Evolutionary conservation across 2,113 vertebrate genomes (phyloP).

Genomic region (Lamprologus sp.): DNA sequence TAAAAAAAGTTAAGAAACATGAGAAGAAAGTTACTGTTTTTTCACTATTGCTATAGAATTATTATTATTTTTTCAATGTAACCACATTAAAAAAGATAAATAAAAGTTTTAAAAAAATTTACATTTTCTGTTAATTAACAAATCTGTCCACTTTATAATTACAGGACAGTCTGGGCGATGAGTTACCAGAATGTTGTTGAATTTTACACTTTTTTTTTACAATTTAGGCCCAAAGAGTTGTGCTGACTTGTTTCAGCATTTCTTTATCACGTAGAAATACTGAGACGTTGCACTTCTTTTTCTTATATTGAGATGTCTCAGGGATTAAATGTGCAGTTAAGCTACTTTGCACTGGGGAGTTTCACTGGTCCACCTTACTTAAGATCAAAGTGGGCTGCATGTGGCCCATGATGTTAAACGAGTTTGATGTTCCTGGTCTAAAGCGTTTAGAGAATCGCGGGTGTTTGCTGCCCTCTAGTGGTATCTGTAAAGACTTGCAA

Average conservation of each 20-base stretch:
- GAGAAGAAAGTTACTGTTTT: not conserved
- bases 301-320: not conserved
- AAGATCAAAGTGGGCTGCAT: not conserved
- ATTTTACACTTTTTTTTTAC: not conserved
- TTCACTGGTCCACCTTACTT: not conserved
- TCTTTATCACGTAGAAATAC: not conserved
- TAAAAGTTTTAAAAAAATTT: accelerated
- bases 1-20: not conserved
- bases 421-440: not conserved
- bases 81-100: not conserved
- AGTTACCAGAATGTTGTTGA: not conserved
- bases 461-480: not conserved
- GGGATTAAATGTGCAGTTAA: not conserved
- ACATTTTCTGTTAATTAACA: not conserved
- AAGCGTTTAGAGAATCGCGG: not conserved
- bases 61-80: not conserved
- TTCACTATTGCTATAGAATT: not conserved
- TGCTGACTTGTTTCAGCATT: not conserved
- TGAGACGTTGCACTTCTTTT: not conserved
- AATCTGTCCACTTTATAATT: not conserved
- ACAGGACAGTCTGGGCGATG: not conserved
- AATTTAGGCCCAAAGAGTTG: not conserved
- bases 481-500: not conserved
- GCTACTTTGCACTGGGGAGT: not conserved
- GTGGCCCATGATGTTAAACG: not conserved